A percentile compares a stretch with the other conserved stretches of the same genome.
Evolutionary conservation across 2,797 vertebrate genomes (phyloP).

Genomic region (Sebastes iracundus): DNA sequence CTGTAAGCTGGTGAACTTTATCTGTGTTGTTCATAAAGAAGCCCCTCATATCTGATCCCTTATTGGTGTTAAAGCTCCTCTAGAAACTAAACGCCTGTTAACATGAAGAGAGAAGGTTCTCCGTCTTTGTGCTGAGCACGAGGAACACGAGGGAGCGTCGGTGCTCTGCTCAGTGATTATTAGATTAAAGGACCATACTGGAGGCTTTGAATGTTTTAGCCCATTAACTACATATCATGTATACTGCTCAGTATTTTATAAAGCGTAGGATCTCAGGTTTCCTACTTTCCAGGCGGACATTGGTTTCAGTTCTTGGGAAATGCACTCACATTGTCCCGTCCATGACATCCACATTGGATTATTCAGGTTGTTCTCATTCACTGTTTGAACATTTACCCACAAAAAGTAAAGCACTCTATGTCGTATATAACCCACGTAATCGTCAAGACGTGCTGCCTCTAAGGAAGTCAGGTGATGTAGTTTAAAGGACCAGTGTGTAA

Average conservation of each 20-base stretch:
- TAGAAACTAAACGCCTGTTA: conserved; percentile 6
- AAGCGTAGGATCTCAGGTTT: neutral
- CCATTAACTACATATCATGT: neutral
- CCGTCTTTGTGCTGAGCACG: conserved; percentile 57
- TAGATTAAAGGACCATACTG: neutral
- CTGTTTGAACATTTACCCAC: neutral
- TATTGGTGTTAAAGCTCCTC: conserved; percentile 7
- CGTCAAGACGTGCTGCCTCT: too few relatives aligned
- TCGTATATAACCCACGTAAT: too few relatives aligned
- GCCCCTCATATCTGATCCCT: neutral
- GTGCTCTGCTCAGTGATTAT: neutral
- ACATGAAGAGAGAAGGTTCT: neutral
- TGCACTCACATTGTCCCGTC: neutral
- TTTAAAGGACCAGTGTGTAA: too few relatives aligned
- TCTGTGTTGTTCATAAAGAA: conserved; percentile 16
- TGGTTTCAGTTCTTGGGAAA: neutral
- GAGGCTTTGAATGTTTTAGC: neutral
- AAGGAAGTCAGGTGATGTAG: too few relatives aligned
- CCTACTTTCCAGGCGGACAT: neutral
- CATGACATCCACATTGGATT: neutral
- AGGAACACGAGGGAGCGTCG: conserved; percentile 2
- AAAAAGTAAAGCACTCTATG: too few relatives aligned
- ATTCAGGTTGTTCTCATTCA: too few relatives aligned
- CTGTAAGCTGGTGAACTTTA: conserved; percentile 23
- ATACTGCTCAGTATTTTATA: neutral